Conservation (phyloP, 2,888 invertebrate species). For the Tachina lurida region DNA sequence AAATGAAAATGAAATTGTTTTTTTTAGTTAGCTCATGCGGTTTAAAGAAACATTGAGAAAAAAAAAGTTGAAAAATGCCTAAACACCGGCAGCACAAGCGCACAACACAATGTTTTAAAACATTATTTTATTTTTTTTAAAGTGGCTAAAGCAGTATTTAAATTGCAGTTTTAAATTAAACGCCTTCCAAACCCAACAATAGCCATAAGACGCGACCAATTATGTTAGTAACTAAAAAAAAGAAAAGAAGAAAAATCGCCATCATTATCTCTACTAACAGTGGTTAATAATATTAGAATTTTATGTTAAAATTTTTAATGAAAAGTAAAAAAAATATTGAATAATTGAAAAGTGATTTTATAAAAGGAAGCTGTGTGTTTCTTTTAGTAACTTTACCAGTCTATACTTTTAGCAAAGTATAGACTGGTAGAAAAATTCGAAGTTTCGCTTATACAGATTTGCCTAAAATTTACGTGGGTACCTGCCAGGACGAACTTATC, state of each 20-base stretch:
- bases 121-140: slow-evolving; percentile 18
- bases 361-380: too few species aligned
- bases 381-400: too few species aligned
- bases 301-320: too few species aligned
- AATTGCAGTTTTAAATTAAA: slow-evolving; percentile 69
- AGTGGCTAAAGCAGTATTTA: slow-evolving; percentile 68
- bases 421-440: too few species aligned
- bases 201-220: slow-evolving; percentile 58
- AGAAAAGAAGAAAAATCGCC: background rate
- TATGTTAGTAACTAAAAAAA: slow-evolving; percentile 48
- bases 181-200: slow-evolving; percentile 66
- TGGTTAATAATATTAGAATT: slow-evolving; percentile 10
- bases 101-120: slow-evolving; percentile 30
- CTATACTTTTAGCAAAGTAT: too few species aligned
- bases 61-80: slow-evolving; percentile 7
- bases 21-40: slow-evolving; percentile 42
- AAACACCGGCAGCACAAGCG: slow-evolving; percentile 40
- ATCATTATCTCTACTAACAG: slow-evolving; percentile 35
- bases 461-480: too few species aligned
- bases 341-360: too few species aligned
- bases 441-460: too few species aligned
- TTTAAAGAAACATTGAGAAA: slow-evolving; percentile 22
- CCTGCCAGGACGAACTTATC: too few species aligned
- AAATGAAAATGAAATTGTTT: slow-evolving; percentile 75
- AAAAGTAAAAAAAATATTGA: background rate